phyloP scores from a whole-genome alignment of 1,140 invertebrate genomes.

The Caenorhabditis tropicalis region DNA sequence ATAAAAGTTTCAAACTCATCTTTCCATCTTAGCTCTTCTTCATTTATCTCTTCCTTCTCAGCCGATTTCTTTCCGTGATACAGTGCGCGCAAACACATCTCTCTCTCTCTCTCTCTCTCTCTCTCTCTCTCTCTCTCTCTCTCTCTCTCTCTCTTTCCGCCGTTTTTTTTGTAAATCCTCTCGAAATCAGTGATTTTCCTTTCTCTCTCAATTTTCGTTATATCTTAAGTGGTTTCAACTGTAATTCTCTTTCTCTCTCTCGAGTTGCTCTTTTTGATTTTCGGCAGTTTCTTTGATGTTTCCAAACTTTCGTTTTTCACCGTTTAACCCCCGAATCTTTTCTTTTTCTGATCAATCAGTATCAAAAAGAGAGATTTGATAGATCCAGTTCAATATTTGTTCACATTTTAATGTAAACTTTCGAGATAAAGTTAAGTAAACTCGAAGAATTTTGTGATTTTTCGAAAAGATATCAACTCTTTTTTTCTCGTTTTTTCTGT shows the following conservation, averaged over 20 bases:
- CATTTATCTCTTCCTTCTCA: too few relatives aligned
- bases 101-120: background rate
- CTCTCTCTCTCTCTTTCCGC: background rate
- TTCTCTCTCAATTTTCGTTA: background rate
- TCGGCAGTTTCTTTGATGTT: constrained; percentile 31
- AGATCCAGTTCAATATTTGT: constrained; percentile 21
- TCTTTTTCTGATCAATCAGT: background rate
- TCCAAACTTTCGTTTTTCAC: background rate
- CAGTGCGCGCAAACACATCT: background rate
- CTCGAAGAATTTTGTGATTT: background rate
- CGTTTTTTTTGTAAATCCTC: background rate
- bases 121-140: background rate
- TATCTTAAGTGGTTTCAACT: constrained; percentile 3
- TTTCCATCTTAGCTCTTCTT: too few relatives aligned
- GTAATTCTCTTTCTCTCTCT: background rate
- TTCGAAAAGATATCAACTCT: background rate
- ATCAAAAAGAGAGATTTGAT: background rate
- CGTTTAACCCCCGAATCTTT: background rate
- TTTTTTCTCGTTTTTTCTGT: background rate
- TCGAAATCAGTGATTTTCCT: background rate
- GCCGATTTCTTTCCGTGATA: too few relatives aligned
- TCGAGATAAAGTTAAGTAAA: background rate
- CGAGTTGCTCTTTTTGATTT: background rate
- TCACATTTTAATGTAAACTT: too few relatives aligned
- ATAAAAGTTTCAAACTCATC: too few relatives aligned